Percentiles rank a stretch among this genome's conserved stretches.
Evolutionary conservation across 2,888 invertebrate genomes (phyloP).

Genomic region (Adela reaumurella): DNA sequence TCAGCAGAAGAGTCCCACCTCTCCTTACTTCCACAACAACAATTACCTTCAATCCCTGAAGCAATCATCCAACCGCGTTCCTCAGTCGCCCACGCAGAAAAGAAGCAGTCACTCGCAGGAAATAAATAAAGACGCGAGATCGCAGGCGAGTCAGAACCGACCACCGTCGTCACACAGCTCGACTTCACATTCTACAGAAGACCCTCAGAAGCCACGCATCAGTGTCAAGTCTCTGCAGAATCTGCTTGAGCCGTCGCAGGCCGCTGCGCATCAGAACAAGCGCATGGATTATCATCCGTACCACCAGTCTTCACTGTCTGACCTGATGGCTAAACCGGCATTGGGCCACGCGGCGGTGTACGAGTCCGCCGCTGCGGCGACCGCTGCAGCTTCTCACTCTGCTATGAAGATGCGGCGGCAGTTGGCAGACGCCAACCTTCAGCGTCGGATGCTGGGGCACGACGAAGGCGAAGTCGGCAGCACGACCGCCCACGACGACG

Average conservation of each 20-base stretch:
- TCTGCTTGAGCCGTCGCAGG: slow-evolving; percentile 51
- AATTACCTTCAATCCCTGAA: slow-evolving; percentile 41
- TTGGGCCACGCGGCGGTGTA: background rate
- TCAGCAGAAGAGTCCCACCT: slow-evolving; percentile 42
- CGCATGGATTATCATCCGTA: background rate
- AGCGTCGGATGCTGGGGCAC: slow-evolving; percentile 33
- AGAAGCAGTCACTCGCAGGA: slow-evolving; percentile 21
- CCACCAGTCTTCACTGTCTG: background rate
- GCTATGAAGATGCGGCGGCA: background rate
- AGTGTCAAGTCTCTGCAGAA: slow-evolving; percentile 62
- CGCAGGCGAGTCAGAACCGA: slow-evolving; percentile 1
- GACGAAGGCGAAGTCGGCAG: slow-evolving; percentile 64
- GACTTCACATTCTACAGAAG: slow-evolving; percentile 21
- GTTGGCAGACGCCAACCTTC: slow-evolving; percentile 7
- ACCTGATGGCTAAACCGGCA: slow-evolving; percentile 7
- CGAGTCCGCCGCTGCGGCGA: background rate
- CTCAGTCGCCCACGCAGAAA: slow-evolving; percentile 17
- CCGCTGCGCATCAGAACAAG: slow-evolving; percentile 24
- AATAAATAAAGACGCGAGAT: slow-evolving; percentile 1
- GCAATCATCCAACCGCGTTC: slow-evolving; percentile 20
- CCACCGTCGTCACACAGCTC: slow-evolving; percentile 5
- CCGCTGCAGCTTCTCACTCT: background rate
- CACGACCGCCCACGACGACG: slow-evolving; percentile 59
- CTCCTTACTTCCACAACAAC: slow-evolving; percentile 42
- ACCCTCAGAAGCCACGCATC: slow-evolving; percentile 55